These are phyloP conservation scores for Glossophaga mutica DNA, from an alignment of 2,797 vertebrate species.

Conservation along the genomic window DNA sequence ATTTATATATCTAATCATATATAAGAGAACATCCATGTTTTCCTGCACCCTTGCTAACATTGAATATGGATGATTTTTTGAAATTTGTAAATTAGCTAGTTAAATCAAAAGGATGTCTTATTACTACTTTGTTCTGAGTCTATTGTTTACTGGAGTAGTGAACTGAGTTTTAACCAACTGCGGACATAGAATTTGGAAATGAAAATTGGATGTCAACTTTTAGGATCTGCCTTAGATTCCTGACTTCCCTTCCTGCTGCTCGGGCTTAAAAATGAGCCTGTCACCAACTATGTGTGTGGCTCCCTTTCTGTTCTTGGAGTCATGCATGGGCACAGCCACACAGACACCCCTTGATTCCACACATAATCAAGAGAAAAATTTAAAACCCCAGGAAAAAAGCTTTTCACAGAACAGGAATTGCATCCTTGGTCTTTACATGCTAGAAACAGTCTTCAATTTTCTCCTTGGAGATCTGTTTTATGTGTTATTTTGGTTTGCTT, in stretches of 20 bases:
- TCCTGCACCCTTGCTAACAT: neutral
- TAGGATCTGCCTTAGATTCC: slow-evolving; percentile 68
- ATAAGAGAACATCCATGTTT: neutral
- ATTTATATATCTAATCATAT: neutral
- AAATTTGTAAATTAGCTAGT: neutral
- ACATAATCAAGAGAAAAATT: slow-evolving; percentile 82
- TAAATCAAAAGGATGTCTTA: neutral
- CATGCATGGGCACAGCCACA: slow-evolving; percentile 59
- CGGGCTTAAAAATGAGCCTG: slow-evolving; percentile 48
- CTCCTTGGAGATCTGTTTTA: slow-evolving; percentile 75
- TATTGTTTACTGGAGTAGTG: neutral
- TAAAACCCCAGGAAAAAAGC: slow-evolving; percentile 76
- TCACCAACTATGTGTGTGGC: slow-evolving; percentile 50
- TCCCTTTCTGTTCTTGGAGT: slow-evolving; percentile 67
- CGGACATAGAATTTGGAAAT: neutral
- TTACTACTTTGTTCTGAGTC: neutral
- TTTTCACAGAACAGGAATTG: slow-evolving; percentile 77
- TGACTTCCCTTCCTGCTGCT: slow-evolving; percentile 59
- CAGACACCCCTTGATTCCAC: slow-evolving; percentile 72
- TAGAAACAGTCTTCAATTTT: slow-evolving; percentile 78
- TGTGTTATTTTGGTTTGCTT: slow-evolving; percentile 76
- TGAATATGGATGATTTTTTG: neutral
- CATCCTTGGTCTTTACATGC: slow-evolving; percentile 78
- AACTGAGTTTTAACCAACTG: neutral
- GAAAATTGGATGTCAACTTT: slow-evolving; percentile 19